Evolutionary conservation across 2,797 vertebrate genomes (phyloP).

Genomic region (Gallinago stenura): DNA sequence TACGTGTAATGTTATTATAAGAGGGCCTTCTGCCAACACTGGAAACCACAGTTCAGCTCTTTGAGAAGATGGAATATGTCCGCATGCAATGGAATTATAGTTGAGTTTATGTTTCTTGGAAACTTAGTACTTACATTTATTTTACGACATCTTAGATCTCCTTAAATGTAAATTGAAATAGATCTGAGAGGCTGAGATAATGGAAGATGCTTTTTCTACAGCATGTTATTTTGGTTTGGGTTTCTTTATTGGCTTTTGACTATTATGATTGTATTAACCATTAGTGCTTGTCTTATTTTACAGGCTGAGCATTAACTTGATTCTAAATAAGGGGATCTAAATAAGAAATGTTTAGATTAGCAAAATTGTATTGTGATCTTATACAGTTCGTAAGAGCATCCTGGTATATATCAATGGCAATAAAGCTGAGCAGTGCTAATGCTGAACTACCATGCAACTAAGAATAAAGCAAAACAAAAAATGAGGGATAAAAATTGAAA

Average conservation of each 20-base stretch:
- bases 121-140: slow-evolving; percentile 41
- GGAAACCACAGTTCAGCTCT: slow-evolving; percentile 45
- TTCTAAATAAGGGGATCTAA: background rate
- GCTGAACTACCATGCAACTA: background rate
- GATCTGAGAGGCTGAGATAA: background rate
- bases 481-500: background rate
- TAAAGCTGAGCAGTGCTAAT: background rate
- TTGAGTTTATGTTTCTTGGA: slow-evolving; percentile 51
- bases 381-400: background rate
- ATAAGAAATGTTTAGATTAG: background rate
- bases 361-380: background rate
- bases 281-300: background rate
- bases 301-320: background rate
- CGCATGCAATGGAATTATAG: background rate
- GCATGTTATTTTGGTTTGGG: background rate
- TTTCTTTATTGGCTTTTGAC: background rate
- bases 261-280: background rate
- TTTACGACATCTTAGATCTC: slow-evolving; percentile 25
- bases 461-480: background rate
- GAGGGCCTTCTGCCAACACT: slow-evolving; percentile 57
- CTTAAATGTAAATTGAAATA: slow-evolving; percentile 57
- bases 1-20: slow-evolving; percentile 62
- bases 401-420: background rate
- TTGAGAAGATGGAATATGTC: slow-evolving; percentile 42
- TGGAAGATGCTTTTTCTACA: background rate